Conservation (phyloP, 2,888 invertebrate genomes). For the Abrostola tripartita region DNA sequence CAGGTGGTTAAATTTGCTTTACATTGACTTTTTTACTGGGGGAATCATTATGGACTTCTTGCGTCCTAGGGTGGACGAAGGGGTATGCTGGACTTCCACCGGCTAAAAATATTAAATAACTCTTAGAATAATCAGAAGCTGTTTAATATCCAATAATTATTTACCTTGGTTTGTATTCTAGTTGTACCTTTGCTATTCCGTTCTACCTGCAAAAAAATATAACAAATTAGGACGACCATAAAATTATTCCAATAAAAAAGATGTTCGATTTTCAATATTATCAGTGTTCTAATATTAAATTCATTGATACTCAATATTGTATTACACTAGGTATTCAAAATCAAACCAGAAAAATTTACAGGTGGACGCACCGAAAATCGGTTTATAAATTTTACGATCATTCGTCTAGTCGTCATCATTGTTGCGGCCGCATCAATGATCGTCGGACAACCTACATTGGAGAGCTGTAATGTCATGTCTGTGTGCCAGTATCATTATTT, state of each 20-base stretch:
- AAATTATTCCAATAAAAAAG: not conserved
- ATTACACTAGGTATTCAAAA: slow-evolving; percentile 9
- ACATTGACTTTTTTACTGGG: no score
- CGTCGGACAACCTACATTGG: slow-evolving; percentile 18
- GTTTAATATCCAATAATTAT: not conserved
- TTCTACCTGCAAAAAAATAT: slow-evolving; percentile 30
- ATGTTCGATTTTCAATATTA: no score
- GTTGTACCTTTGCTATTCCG: not conserved
- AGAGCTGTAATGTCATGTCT: slow-evolving; percentile 7
- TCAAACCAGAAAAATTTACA: slow-evolving; percentile 8
- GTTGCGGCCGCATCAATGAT: slow-evolving; percentile 30
- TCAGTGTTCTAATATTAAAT: no score
- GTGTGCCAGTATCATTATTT: slow-evolving; percentile 3
- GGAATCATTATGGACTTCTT: no score
- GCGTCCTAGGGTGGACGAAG: no score
- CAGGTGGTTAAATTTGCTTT: no score
- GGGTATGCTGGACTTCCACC: no score
- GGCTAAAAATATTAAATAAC: no score
- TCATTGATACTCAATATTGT: not conserved
- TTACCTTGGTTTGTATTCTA: slow-evolving; percentile 40
- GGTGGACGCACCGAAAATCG: slow-evolving; percentile 13
- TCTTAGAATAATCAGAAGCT: not conserved
- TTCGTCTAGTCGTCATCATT: slow-evolving; percentile 24
- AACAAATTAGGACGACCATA: not conserved
- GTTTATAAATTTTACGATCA: slow-evolving; percentile 36